These are phyloP conservation scores for Pocota personata DNA, from an alignment of 2,888 invertebrate species.

Conservation along the genomic window DNA sequence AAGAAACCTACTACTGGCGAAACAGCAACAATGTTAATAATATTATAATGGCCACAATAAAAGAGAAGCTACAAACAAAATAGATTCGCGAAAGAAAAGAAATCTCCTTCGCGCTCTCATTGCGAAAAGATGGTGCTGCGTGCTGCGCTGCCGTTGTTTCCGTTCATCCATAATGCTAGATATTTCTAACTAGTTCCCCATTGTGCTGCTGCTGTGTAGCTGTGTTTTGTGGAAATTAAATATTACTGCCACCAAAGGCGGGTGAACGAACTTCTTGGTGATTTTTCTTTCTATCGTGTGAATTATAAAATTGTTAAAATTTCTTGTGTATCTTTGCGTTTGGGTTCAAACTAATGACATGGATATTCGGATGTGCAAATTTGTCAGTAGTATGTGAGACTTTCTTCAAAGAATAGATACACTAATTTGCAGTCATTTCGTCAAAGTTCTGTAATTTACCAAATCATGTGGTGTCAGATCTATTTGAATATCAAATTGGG, in stretches of 20 bases:
- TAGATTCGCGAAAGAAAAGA: slow-evolving; percentile 56
- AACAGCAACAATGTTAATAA: slow-evolving; percentile 28
- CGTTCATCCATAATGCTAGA: slow-evolving; percentile 52
- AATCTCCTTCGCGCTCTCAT: slow-evolving; percentile 71
- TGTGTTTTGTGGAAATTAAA: slow-evolving; percentile 40
- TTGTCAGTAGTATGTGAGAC: slow-evolving; percentile 25
- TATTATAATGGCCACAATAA: slow-evolving; percentile 32
- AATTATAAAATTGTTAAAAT: slow-evolving; percentile 32
- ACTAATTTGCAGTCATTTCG: background rate
- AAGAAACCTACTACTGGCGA: slow-evolving; percentile 31
- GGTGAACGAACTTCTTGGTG: slow-evolving; percentile 52
- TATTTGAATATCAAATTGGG: background rate
- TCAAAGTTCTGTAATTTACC: background rate
- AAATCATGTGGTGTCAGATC: background rate
- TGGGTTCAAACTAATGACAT: slow-evolving; percentile 19
- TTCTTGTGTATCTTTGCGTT: slow-evolving; percentile 8
- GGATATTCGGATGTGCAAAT: slow-evolving; percentile 30
- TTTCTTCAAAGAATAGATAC: background rate
- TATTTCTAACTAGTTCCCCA: slow-evolving; percentile 42
- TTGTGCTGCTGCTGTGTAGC: slow-evolving; percentile 8
- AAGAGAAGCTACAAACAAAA: slow-evolving; percentile 8
- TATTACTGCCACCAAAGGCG: slow-evolving; percentile 33
- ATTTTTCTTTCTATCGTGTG: slow-evolving; percentile 24
- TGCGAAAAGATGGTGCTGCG: slow-evolving; percentile 52
- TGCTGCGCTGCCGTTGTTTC: slow-evolving; percentile 49